These are phyloP conservation scores for Thalpophila matura DNA, from an alignment of 2,888 invertebrate species.

Conservation along the genomic window DNA sequence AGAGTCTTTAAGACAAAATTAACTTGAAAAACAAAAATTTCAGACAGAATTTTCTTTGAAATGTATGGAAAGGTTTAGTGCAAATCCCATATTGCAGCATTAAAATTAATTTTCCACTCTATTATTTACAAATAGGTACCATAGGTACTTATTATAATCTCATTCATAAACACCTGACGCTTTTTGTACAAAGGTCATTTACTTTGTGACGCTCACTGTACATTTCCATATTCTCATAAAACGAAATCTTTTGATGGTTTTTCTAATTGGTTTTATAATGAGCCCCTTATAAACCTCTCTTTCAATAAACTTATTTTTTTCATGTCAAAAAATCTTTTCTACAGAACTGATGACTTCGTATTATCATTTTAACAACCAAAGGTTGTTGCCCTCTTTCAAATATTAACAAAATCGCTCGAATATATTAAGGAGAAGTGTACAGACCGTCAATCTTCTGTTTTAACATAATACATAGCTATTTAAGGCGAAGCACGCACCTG, in stretches of 20 bases:
- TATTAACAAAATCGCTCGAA: background rate
- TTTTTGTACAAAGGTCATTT: background rate
- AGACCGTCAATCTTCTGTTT: constrained; percentile 21
- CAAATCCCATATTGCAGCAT: too few species aligned
- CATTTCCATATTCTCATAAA: constrained; percentile 1
- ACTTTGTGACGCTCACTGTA: background rate
- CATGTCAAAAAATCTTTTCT: background rate
- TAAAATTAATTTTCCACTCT: background rate
- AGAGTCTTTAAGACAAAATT: too few species aligned
- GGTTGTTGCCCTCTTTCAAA: background rate
- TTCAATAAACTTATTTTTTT: constrained; percentile 21
- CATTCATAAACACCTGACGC: too few species aligned
- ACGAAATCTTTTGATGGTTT: background rate
- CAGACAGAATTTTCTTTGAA: too few species aligned
- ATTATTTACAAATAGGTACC: background rate
- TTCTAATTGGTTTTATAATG: constrained; percentile 10
- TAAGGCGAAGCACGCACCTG: constrained; percentile 48
- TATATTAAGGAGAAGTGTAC: background rate
- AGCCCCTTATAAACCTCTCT: too few species aligned
- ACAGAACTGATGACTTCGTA: constrained; percentile 6
- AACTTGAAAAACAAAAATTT: too few species aligned
- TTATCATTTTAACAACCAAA: background rate
- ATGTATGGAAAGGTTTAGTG: too few species aligned
- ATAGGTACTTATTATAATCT: too few species aligned
- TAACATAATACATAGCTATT: constrained; percentile 23